Evolutionary conservation across 2,888 invertebrate species (phyloP), one percentile per base, ranked within the genome.

Genomic region (Cynaeus angustus): DNA sequence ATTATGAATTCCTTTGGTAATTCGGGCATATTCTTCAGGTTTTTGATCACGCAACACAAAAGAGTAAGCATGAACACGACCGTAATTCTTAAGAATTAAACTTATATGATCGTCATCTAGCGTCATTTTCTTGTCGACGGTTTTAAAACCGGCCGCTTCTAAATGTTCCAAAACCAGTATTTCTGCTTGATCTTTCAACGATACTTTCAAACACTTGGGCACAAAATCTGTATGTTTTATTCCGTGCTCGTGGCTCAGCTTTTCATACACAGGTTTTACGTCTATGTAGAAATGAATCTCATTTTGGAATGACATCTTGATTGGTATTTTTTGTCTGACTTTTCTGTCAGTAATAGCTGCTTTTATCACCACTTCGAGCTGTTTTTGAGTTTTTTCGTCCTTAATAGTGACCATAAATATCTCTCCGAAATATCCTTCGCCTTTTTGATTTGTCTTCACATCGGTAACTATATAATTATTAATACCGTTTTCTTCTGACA

Each of bases 221-320:
- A 46, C 14, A 68, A 70, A 48, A 66, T 69, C 1, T 12, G n/a
- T 2, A 12, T 6, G 3, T 10, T 41, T 14, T 10, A 56, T 14
- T 1, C 21, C 28, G 8, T 30, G 13, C 12, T 52, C 6, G n/a
- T 10, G 10, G 7, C 10, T 16, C 12, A 41, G 5, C 1, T 58
- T 38, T 16, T 38, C 14, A 58, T 21, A 41, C 14, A 16, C 45
- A 1, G 77, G 75, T 38, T 74, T 66, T 2, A 81, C 70, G 9
- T 58, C 38, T 10, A 73, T 58, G 56, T 81, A 81, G 16, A 77
- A 74, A 30, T 48, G 66, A n/a, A 78, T 77, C 73, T 81, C 80
- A 8, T 73, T 71, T 38, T 71, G 62, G 28, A 70, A 76, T 3
- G 68, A 50, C 16, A 56, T n/a, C 10, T 46, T 10, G 6, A 77